Percentiles rank a stretch among this genome's conserved stretches.
Conservation (phyloP, 2,888 invertebrate genomes). For the Magallana nippona region DNA sequence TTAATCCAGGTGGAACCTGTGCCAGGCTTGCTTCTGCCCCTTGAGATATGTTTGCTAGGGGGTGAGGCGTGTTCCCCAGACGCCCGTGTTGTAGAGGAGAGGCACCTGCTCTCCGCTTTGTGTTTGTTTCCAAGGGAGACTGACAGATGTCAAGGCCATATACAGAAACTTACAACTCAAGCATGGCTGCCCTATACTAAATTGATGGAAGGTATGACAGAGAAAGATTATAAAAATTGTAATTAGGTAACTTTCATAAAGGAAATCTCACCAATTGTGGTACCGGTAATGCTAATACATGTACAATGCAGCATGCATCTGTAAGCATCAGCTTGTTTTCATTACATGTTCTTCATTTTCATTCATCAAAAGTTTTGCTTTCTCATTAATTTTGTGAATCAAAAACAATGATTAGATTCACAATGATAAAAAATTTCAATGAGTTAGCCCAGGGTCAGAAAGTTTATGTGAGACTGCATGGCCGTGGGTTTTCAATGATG, state of each 20-base stretch:
- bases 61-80: neutral
- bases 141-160: neutral
- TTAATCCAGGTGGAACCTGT: neutral
- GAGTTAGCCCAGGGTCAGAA: no score
- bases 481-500: neutral
- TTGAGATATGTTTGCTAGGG: neutral
- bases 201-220: constrained; percentile 24
- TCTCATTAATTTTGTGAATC: no score
- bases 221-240: neutral
- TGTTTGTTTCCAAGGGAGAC: neutral
- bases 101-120: constrained; percentile 5
- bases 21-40: neutral
- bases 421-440: no score
- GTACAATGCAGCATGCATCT: no score
- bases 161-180: neutral
- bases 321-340: no score
- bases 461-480: no score
- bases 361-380: no score
- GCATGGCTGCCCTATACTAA: constrained; percentile 39
- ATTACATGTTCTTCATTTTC: no score
- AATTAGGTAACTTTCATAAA: neutral
- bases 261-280: neutral
- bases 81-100: neutral
- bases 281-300: no score
- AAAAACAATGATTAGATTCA: no score